Conservation (phyloP, 2,888 invertebrate species). For the Subacronicta megacephala region DNA sequence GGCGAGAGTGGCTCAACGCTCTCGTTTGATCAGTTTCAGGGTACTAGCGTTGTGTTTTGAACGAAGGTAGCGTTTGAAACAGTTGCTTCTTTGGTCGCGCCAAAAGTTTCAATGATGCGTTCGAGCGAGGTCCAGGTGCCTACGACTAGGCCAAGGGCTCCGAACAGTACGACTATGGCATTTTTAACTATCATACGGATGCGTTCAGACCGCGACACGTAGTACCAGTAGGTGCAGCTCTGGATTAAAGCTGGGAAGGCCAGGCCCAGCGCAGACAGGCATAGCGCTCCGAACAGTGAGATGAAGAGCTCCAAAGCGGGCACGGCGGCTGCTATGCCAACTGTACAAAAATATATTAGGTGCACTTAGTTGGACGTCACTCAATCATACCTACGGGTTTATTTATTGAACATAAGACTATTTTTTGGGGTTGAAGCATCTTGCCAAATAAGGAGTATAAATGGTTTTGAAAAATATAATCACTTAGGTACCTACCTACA, state of each 20-base stretch:
- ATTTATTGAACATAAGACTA: not conserved
- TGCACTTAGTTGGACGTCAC: constrained; percentile 2
- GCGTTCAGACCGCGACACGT: constrained; percentile 87
- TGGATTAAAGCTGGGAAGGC: constrained; percentile 97
- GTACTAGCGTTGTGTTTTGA: constrained; percentile 24
- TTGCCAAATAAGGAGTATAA: too few species aligned
- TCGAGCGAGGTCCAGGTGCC: constrained; percentile 92
- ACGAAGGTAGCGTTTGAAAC: constrained; percentile 21
- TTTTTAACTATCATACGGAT: constrained; percentile 91
- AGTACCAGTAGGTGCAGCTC: constrained; percentile 94
- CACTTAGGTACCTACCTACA: too few species aligned
- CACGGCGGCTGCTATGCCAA: constrained; percentile 95
- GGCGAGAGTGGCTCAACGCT: constrained; percentile 28
- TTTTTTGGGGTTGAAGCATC: too few species aligned
- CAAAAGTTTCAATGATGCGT: constrained; percentile 90
- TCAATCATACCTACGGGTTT: not conserved
- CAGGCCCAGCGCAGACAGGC: constrained; percentile 96
- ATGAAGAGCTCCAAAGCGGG: constrained; percentile 95
- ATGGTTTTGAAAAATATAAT: too few species aligned
- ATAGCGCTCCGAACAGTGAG: constrained; percentile 96
- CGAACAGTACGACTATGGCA: constrained; percentile 91
- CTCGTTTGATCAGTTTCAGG: constrained; percentile 27
- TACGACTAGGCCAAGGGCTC: constrained; percentile 91
- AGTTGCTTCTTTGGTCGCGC: constrained; percentile 5
- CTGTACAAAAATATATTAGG: constrained; percentile 85